A percentile compares a stretch with the other conserved stretches of the same genome.
phyloP scores from a whole-genome alignment of 2,797 vertebrate genomes.

The Clamator glandarius region DNA sequence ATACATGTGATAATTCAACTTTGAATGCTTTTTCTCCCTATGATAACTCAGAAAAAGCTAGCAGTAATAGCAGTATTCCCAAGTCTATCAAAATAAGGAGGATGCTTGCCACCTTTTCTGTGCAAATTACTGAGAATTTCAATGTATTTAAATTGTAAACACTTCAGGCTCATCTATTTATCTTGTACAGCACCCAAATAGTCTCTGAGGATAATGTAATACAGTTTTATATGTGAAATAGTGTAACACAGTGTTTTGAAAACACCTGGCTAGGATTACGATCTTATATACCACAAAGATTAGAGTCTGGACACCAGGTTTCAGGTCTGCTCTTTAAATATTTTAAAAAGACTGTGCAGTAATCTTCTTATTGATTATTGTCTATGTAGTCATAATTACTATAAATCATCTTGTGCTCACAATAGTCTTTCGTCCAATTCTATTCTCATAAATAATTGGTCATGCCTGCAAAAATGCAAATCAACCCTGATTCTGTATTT shows the following conservation, averaged over 20 bases:
- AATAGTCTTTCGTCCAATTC: neutral
- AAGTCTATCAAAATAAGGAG: neutral
- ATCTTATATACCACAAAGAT: neutral
- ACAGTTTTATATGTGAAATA: neutral
- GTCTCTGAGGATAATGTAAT: neutral
- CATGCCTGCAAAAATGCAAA: neutral
- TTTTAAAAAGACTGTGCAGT: neutral
- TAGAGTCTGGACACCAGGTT: neutral
- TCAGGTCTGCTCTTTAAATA: neutral
- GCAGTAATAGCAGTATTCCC: neutral
- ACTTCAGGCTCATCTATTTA: neutral
- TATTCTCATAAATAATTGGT: neutral
- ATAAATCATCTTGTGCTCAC: accelerated
- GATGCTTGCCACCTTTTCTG: neutral
- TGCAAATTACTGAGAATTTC: neutral
- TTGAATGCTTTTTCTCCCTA: neutral
- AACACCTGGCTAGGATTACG: neutral
- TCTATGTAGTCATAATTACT: neutral
- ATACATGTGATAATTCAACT: neutral
- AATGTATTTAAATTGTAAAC: neutral
- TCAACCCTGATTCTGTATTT: neutral
- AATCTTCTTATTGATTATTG: neutral
- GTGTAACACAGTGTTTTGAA: neutral
- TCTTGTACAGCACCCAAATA: neutral
- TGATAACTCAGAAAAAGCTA: neutral